A percentile compares a stretch with the other conserved stretches of the same genome.
These are phyloP conservation scores for Channa argus DNA, from an alignment of 2,113 vertebrate genomes.

Conservation along the genomic window DNA sequence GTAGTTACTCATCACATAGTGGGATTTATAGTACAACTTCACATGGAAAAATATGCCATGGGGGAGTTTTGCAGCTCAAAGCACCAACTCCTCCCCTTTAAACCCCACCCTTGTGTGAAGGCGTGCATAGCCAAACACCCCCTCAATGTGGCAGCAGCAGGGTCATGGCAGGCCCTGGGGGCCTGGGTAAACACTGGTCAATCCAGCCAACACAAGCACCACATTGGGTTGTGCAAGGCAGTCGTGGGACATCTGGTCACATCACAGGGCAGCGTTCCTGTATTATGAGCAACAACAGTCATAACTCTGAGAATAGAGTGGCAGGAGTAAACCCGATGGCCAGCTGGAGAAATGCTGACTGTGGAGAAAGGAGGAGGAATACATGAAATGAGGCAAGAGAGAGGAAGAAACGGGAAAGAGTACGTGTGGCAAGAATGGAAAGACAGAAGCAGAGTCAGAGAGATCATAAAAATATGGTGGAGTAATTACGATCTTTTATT, in stretches of 20 bases:
- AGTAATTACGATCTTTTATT: too few relatives aligned
- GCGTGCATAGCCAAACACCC: slow-evolving; percentile 40
- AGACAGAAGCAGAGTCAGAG: slow-evolving; percentile 24
- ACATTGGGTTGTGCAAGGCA: slow-evolving; percentile 66
- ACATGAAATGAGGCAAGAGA: slow-evolving; percentile 16
- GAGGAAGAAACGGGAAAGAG: slow-evolving; percentile 5
- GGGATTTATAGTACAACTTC: slow-evolving; percentile 11
- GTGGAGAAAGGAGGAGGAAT: slow-evolving; percentile 28
- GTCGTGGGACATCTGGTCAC: slow-evolving; percentile 70
- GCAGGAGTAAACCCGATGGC: slow-evolving; percentile 48
- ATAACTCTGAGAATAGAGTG: slow-evolving; percentile 67
- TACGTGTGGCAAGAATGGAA: slow-evolving; percentile 30
- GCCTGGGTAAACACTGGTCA: slow-evolving; percentile 62
- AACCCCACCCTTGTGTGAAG: slow-evolving; percentile 28
- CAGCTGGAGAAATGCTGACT: slow-evolving; percentile 59
- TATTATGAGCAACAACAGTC: slow-evolving; percentile 71
- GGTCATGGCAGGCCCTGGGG: slow-evolving; percentile 55
- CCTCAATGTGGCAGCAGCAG: slow-evolving; percentile 38
- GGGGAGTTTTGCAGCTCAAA: slow-evolving; percentile 21
- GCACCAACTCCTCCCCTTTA: slow-evolving; percentile 15
- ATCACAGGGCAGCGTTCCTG: slow-evolving; percentile 61
- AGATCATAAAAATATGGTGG: neutral
- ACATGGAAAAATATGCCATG: neutral
- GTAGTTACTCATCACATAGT: neutral
- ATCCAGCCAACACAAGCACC: slow-evolving; percentile 68